Conservation (phyloP, 2,797 vertebrate species). For the Numenius phaeopus region DNA sequence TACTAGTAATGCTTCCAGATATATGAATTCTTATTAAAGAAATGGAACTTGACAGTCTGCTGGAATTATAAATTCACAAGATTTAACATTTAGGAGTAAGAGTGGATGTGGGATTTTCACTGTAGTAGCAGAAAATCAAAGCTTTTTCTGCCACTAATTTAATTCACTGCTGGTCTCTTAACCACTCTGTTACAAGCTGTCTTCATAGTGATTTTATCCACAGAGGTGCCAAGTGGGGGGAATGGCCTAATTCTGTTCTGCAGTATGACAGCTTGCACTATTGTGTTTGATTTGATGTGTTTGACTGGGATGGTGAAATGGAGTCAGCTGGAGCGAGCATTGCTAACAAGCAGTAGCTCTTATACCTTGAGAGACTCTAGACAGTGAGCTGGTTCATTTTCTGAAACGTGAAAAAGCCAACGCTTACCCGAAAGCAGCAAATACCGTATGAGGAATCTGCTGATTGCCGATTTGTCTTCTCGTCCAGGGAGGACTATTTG, state of each 20-base stretch:
- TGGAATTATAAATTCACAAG: not conserved
- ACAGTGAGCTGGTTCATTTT: not conserved
- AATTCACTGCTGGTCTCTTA: not conserved
- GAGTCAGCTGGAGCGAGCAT: not conserved
- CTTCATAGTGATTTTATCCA: not conserved
- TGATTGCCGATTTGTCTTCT: not conserved
- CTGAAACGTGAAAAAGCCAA: not conserved
- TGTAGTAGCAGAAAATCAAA: not conserved
- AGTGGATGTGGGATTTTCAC: not conserved
- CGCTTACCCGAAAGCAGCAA: not conserved
- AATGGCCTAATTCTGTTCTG: not conserved
- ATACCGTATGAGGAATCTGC: not conserved
- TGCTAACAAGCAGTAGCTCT: not conserved
- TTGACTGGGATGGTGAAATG: not conserved
- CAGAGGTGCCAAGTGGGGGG: not conserved
- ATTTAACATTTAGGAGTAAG: not conserved
- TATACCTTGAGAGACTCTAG: not conserved
- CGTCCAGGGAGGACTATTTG: not conserved
- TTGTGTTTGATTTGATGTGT: not conserved
- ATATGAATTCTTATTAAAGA: not conserved
- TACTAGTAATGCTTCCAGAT: not conserved
- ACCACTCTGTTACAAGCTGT: not conserved
- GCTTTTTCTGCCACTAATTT: not conserved
- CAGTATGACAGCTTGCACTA: not conserved
- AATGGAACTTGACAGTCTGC: not conserved